Evolutionary conservation across 2,113 vertebrate species (phyloP), one percentile per base, ranked within the genome.

Genomic region (Muntiacus muntjak): DNA sequence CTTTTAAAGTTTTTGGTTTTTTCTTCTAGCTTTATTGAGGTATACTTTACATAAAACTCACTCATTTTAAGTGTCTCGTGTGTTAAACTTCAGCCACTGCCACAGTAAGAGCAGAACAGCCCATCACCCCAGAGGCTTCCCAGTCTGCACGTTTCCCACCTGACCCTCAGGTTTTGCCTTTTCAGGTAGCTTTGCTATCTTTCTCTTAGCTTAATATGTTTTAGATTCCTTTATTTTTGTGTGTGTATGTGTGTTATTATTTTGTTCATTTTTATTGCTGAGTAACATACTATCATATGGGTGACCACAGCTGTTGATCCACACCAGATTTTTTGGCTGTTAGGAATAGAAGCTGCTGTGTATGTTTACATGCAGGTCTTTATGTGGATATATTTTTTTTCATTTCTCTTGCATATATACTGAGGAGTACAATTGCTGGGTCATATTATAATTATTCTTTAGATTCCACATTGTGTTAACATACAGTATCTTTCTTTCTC

Each of bases 281-380:
- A 26, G 43, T 43, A 12, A 6, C 4, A 3, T 5, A 21, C 26
- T 23, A 0, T 12, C 10, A 54, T 33, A 1, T 10, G 33, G 50
- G 1, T 8, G 15, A 12, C 26, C 33, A 15, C 30, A 6, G 15
- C 16, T 26, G 6, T n/a, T 43, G 0, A 16, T 21, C 26, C 3
- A 2, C 5, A 19, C 33, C n/a, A 1, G 15, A n/a, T 6, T 45
- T 12, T 40, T 26, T 19, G 19, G 10, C 86, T 23, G 0, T 10
- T 13, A 1, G 0, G 13, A 40, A 3, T 1, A 11, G 47, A 33
- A 36, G 79, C 16, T 36, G n/a, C 30, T 16, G 0, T 0, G 58
- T 8, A 3, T 26, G 17, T 30, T 54, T 47, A 33, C 62, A 2
- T 17, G 19, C 15, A 21, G 1, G 2, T 36, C 25, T 82, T 9